Evolutionary conservation across 2,797 vertebrate genomes (phyloP).

Genomic region (Harpagifer antarcticus): DNA sequence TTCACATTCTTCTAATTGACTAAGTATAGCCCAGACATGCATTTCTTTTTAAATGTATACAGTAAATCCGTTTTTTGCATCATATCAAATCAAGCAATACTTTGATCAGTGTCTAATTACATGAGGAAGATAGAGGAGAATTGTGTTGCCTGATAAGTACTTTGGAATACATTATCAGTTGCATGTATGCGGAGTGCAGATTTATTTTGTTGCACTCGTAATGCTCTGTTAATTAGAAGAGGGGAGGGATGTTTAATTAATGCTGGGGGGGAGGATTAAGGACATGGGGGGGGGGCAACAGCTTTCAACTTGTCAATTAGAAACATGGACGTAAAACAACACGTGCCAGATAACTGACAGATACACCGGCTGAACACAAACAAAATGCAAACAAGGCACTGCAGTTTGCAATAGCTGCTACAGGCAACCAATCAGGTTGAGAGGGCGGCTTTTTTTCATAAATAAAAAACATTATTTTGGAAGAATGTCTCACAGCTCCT

Average conservation of each 20-base stretch:
- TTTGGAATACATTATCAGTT: slow-evolving; percentile 68
- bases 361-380: slow-evolving; percentile 53
- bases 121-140: slow-evolving; percentile 41
- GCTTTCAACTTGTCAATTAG: slow-evolving; percentile 79
- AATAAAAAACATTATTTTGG: neutral
- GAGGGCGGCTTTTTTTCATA: neutral
- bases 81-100: slow-evolving; percentile 74
- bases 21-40: slow-evolving; percentile 50
- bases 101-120: slow-evolving; percentile 82
- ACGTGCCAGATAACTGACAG: slow-evolving; percentile 60
- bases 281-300: slow-evolving; percentile 38
- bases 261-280: slow-evolving; percentile 66
- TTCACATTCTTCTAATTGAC: slow-evolving; percentile 48
- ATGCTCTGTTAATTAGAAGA: slow-evolving; percentile 80
- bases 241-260: slow-evolving; percentile 80
- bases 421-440: slow-evolving; percentile 4
- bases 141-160: slow-evolving; percentile 60
- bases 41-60: slow-evolving; percentile 64
- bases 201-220: slow-evolving; percentile 78
- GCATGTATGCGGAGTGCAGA: slow-evolving; percentile 64
- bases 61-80: slow-evolving; percentile 39
- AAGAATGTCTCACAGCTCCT: neutral
- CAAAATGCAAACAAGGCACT: slow-evolving; percentile 46
- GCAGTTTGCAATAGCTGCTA: neutral
- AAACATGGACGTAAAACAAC: slow-evolving; percentile 64